Base-by-base conservation (phyloP, 2,113 vertebrate species). In the Mus spicilegus region DNA sequence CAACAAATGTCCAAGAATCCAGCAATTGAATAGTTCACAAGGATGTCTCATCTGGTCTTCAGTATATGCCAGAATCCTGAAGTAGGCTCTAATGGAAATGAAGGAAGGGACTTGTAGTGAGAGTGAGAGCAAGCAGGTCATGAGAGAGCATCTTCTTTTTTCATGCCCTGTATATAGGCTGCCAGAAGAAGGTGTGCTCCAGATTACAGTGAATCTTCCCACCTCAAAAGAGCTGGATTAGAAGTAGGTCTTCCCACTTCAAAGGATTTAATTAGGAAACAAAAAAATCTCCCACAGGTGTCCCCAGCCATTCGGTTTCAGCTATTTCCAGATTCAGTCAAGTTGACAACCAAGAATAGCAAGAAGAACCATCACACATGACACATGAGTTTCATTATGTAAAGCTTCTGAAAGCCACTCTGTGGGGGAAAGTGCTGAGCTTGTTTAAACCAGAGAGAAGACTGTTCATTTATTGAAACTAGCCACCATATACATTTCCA, bases 391-490 rank as follows among this genome's bases (percentile, higher is more conserved):
- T 12, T 58, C 11, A 14, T 24, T 78, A 90, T 26, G 33, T 73
- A 87, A 39, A 69, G n/a, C 5, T 88, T 89, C 67, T 82, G 6
- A 81, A 91, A 87, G 30, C 9, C 9, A 56, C 17, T 17, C 10
- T 93, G 95, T 42, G 46, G 9, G 17, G 42, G 7, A 33, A 42
- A 77, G 63, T 17, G 87, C 73, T 12, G 49, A 89, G 67, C 17
- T 20, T 67, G 88, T 90, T 85, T 63, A 96, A 80, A 49, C 24
- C 30, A 73, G 51, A 75, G 12, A 96, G 24, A 33, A 96, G 85
- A 88, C 49, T 84, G 36, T 69, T 87, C 3, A 91, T 87, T 46
- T 92, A 69, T 42, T 93, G 11, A 56, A 96, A 49, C 36, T 73
- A 7, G 67, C 36, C 91, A 88, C 93, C 63, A 78, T 63, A 33